Conservation (phyloP, 2,888 invertebrate species). For the Sinodicranocentrus sp. region DNA sequence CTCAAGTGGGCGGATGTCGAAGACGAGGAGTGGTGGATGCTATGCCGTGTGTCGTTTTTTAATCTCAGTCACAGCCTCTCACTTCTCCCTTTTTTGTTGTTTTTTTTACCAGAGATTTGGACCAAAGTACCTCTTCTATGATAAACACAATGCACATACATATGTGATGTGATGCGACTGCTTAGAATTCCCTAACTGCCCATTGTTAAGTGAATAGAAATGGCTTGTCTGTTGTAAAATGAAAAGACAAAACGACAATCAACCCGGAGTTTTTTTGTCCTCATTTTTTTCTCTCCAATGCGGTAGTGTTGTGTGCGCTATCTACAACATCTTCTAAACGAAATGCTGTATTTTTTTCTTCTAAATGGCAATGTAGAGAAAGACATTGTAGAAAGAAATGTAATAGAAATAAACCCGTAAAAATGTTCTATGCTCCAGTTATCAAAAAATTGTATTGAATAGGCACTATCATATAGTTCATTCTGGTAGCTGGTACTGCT, state of each 20-base stretch:
- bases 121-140: no score
- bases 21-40: slow-evolving; percentile 28
- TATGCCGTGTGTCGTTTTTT: slow-evolving; percentile 51
- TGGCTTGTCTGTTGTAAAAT: slow-evolving; percentile 56
- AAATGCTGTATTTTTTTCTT: slow-evolving; percentile 17
- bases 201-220: slow-evolving; percentile 65
- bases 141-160: not conserved
- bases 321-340: slow-evolving; percentile 4
- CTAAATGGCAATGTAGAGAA: slow-evolving; percentile 15
- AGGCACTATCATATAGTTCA: not conserved
- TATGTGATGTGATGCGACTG: slow-evolving; percentile 41
- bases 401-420: slow-evolving; percentile 30
- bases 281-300: slow-evolving; percentile 16
- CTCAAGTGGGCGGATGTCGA: slow-evolving; percentile 64
- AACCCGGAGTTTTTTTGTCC: slow-evolving; percentile 47
- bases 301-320: not conserved
- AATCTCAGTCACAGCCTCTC: slow-evolving; percentile 39
- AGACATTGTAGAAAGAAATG: slow-evolving; percentile 35
- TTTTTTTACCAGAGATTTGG: not conserved
- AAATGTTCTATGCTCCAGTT: slow-evolving; percentile 46
- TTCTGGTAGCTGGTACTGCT: slow-evolving; percentile 2
- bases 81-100: not conserved
- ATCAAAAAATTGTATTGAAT: slow-evolving; percentile 33
- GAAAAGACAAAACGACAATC: slow-evolving; percentile 67
- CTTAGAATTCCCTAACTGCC: slow-evolving; percentile 54